Base-by-base conservation (phyloP, 2,113 vertebrate species). In the Micronisus gabar region DNA sequence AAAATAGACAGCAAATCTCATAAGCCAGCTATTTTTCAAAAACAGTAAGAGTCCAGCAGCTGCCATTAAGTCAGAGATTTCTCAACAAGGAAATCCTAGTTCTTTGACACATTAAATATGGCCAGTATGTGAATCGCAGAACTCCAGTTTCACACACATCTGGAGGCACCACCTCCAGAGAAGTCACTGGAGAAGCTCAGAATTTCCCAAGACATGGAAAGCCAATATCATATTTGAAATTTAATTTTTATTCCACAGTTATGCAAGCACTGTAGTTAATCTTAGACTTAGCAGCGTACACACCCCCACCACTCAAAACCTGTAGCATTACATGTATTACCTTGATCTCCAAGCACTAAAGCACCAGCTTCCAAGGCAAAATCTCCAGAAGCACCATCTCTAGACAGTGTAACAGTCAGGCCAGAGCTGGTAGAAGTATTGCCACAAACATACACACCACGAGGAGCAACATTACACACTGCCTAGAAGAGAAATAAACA, bases 371-470 rank as follows among this genome's bases (percentile, higher is more conserved):
- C 99, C 92, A 99, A 98, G 79, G 99, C 98, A 96, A 99, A 99
- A 93, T 99, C 99, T 87, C 99, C 99, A 86, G 99, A 99, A 74
- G 98, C 98, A 18, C 98, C 96, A 47, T 99, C 99, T 97, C 99
- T 98, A 84, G 98, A 99, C 92, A 99, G 98, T 23, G 98, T 99
- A 45, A 99, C 99, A 3, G 99, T 99, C 79, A 99, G 97, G 67
- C 99, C 99, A 94, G 99, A 99, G 41, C 98, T 98, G 80, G 99
- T 99, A 15, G 99, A 99, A n/a, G 99, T 99, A 90, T 99, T 99
- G 21, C 99, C 99, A 96, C 99, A 99, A 19, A 99, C 99, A 74
- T 99, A 99, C 45, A 99, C 99, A 23, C 99, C 99, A 59, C 99
- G 99, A 12, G 99, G 99, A 76, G 99, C 99, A 30, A 99, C 91